A percentile compares a stretch with the other conserved stretches of the same genome.
These are phyloP conservation scores for Chelonus insularis DNA, from an alignment of 1,140 invertebrate species.

Conservation along the genomic window DNA sequence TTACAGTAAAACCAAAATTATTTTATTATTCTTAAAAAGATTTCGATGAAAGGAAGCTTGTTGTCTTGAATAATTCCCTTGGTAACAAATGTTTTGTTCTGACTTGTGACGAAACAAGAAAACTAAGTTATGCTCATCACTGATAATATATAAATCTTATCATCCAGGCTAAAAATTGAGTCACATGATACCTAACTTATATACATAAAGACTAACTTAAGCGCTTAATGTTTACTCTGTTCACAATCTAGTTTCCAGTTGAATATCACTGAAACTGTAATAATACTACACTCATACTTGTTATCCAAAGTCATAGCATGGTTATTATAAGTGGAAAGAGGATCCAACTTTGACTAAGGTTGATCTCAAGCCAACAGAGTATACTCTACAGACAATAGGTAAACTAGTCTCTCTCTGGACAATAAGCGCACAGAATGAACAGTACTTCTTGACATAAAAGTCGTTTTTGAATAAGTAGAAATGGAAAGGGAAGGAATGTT, in stretches of 20 bases:
- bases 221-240: conserved; percentile 8
- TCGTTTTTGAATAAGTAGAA: not conserved
- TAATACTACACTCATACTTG: conserved; percentile 8
- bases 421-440: conserved; percentile 18
- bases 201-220: not conserved
- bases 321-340: not conserved
- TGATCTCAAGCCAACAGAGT: conserved; percentile 8
- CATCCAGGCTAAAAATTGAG: no score
- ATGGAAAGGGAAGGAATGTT: not conserved
- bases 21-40: no score
- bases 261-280: conserved; percentile 13
- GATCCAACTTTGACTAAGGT: conserved; percentile 17
- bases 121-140: no score
- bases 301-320: conserved; percentile 11
- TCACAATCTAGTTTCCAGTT: conserved; percentile 24
- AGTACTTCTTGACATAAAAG: conserved; percentile 21
- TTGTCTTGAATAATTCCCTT: no score
- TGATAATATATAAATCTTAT: no score
- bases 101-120: no score
- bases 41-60: no score
- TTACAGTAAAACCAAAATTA: no score
- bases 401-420: conserved; percentile 20
- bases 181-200: not conserved
- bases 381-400: conserved; percentile 9
- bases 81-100: no score